A percentile compares a stretch with the other conserved stretches of the same genome.
Conservation (phyloP, 2,113 vertebrate species). For the Chaenogobius annularis region DNA sequence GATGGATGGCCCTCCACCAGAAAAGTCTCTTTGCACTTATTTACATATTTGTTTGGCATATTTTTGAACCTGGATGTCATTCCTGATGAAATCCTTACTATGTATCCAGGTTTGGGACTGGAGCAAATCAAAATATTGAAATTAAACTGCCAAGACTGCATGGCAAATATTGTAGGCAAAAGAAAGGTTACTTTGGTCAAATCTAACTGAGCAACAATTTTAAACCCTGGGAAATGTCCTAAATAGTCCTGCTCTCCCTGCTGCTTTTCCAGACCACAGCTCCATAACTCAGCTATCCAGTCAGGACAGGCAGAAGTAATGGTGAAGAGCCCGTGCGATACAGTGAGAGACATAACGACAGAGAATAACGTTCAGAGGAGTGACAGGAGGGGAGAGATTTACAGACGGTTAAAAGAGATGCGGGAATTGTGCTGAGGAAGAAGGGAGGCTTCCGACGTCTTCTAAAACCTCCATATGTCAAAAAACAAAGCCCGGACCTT, state of each 20-base stretch:
- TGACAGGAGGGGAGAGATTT: constrained; percentile 40
- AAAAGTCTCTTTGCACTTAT: too few relatives aligned
- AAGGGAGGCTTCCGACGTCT: constrained; percentile 33
- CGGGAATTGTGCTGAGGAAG: constrained; percentile 30
- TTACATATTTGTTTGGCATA: too few relatives aligned
- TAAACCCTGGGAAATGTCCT: neutral
- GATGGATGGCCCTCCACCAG: too few relatives aligned
- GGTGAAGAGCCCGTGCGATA: constrained; percentile 27
- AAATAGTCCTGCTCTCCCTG: constrained; percentile 8
- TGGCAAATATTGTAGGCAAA: too few relatives aligned
- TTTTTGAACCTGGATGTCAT: too few relatives aligned
- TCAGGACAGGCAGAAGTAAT: constrained; percentile 15
- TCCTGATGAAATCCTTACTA: too few relatives aligned
- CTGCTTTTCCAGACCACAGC: constrained; percentile 26
- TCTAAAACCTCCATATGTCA: constrained; percentile 41
- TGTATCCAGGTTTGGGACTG: too few relatives aligned
- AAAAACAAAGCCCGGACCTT: constrained; percentile 48
- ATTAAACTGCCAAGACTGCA: too few relatives aligned
- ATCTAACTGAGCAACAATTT: too few relatives aligned
- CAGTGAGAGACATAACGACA: constrained; percentile 22
- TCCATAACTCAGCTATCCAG: constrained; percentile 45
- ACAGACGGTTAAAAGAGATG: constrained; percentile 46
- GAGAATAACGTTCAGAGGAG: constrained; percentile 15
- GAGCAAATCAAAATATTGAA: too few relatives aligned
- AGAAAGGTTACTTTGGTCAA: too few relatives aligned